Evolutionary conservation across 2,888 invertebrate species (phyloP).

Genomic region (Phrixothrix hirtus): DNA sequence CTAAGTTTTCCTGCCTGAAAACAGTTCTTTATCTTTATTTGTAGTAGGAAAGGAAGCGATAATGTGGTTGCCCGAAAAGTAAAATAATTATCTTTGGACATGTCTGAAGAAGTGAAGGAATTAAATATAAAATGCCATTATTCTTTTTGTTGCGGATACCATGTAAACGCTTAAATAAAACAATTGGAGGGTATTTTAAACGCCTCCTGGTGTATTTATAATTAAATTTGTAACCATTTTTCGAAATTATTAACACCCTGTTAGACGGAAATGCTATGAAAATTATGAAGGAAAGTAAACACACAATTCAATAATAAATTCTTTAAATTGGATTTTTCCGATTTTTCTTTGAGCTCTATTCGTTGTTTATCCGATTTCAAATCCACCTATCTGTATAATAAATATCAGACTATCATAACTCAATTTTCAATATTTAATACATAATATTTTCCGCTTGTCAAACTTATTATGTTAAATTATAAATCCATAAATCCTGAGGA

Average conservation of each 20-base stretch:
- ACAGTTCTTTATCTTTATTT: background rate
- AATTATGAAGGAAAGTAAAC: background rate
- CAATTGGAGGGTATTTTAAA: too few species aligned
- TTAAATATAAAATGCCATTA: background rate
- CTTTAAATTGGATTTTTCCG: slow-evolving; percentile 8
- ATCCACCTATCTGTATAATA: background rate
- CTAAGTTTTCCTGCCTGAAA: background rate
- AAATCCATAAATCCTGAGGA: background rate
- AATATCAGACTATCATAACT: background rate
- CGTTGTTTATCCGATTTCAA: background rate
- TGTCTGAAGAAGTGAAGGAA: background rate
- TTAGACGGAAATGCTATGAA: background rate
- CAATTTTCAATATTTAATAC: background rate
- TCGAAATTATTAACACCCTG: background rate
- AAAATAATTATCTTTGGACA: background rate
- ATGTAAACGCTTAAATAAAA: too few species aligned
- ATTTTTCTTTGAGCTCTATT: background rate
- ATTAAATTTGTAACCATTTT: background rate
- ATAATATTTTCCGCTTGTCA: background rate
- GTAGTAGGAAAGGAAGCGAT: background rate
- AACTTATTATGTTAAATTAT: background rate
- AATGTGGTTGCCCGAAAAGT: too few species aligned
- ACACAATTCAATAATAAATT: slow-evolving; percentile 10
- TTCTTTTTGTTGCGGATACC: background rate
- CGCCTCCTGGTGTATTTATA: too few species aligned